phyloP scores from a whole-genome alignment of 2,888 invertebrate genomes.

The Cantharis nigra region DNA sequence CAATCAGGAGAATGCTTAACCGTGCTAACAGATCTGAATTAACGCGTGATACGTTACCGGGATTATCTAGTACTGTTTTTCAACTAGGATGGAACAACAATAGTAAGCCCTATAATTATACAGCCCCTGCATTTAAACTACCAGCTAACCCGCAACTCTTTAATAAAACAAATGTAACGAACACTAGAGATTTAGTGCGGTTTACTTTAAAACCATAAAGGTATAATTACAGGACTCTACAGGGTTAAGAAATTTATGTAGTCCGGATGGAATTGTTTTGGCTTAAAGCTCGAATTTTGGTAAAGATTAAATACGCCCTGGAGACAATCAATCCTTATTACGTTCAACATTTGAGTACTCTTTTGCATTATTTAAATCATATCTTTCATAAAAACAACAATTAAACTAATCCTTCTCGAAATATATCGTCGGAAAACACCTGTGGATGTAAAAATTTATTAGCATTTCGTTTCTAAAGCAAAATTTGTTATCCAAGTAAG shows the following conservation, averaged over 20 bases:
- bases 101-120: constrained; percentile 43
- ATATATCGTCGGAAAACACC: constrained; percentile 9
- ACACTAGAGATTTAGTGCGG: constrained; percentile 51
- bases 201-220: constrained; percentile 55
- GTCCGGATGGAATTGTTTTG: constrained; percentile 45
- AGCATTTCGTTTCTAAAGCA: constrained; percentile 3
- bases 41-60: constrained; percentile 13
- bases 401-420: constrained; percentile 10
- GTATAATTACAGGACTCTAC: constrained; percentile 54
- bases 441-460: constrained; percentile 26
- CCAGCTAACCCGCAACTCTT: constrained; percentile 41
- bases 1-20: constrained; percentile 34
- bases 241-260: constrained; percentile 54
- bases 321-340: constrained; percentile 26
- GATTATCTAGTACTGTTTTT: constrained; percentile 14
- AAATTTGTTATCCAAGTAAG: constrained; percentile 15
- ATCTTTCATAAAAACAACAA: constrained; percentile 7
- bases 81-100: constrained; percentile 23
- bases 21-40: constrained; percentile 22
- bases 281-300: constrained; percentile 31
- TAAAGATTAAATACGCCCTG: constrained; percentile 26
- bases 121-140: constrained; percentile 36
- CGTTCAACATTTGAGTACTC: constrained; percentile 11
- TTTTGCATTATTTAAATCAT: constrained; percentile 20
- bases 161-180: constrained; percentile 44